Evolutionary conservation across 2,888 invertebrate genomes (phyloP), one percentile per base, ranked within the genome.

Genomic region (Lasius fuliginosus): DNA sequence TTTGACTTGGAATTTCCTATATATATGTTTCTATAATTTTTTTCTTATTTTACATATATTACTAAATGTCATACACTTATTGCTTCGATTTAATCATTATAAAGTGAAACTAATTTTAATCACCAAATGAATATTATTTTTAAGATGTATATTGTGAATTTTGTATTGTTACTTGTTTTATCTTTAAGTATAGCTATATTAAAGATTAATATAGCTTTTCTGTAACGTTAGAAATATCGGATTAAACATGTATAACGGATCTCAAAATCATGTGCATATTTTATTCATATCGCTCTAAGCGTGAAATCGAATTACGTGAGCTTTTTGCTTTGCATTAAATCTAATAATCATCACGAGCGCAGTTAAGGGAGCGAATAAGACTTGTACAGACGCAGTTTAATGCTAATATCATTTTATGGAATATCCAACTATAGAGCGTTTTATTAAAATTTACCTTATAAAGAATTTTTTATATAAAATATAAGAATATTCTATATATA

Each of bases 281-380:
- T 65, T 23, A 76, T 40, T 76, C 5, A 76, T 42, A 42, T 56
- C 30, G n/a, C 40, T 56, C 40, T 68, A 42, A 56, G 40, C n/a
- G 23, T n/a, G 15, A 40, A 56, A 30, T 77, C 27, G 40, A 65
- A 76, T 76, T 56, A 58, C 15, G 12, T n/a, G 42, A 42, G 23
- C n/a, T 40, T 77, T 77, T 68, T 67, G 40, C 56, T 68, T 77
- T 68, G 67, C 67, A 68, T 77, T 30, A 56, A 68, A 68, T 77
- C 68, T 68, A 30, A 30, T 40, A 42, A 77, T 42, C 30, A 67
- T 15, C 23, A 42, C 30, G 42, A 42, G 1, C 6, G 53, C 36
- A 40, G 49, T 53, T 27, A 30, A 36, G 76, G 18, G 27, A 76
- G 18, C 62, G 62, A 46, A 53, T 40, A 76, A 65, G 40, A 76